Percentiles rank a stretch among this genome's conserved stretches.
phyloP scores from a whole-genome alignment of 2,113 vertebrate species.

The Aspiorhynchus laticeps region DNA sequence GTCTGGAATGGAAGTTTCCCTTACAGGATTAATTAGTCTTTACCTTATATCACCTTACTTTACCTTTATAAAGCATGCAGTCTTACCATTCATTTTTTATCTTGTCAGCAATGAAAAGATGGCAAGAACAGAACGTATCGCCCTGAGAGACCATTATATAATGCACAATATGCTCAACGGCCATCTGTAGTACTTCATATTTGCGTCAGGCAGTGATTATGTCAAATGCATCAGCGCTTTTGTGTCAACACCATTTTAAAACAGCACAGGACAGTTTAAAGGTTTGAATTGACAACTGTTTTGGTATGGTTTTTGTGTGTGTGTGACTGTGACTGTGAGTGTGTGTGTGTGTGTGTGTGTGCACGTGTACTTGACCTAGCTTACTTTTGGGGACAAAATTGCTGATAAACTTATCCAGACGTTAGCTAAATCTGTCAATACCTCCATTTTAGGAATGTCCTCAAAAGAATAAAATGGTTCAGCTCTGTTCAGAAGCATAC shows the following conservation, averaged over 20 bases:
- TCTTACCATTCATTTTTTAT: background rate
- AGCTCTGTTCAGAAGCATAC: background rate
- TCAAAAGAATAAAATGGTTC: background rate
- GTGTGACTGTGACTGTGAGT: background rate
- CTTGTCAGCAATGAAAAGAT: background rate
- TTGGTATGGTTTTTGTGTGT: background rate
- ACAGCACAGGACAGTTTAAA: background rate
- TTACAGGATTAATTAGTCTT: background rate
- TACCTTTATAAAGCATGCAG: background rate
- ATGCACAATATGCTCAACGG: background rate
- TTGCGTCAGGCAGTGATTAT: too few relatives aligned
- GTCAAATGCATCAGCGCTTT: background rate
- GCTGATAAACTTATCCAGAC: background rate
- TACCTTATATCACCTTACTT: background rate
- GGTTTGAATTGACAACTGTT: background rate
- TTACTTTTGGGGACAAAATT: background rate
- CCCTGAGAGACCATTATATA: slow-evolving; percentile 6
- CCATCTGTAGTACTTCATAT: background rate
- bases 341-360: background rate
- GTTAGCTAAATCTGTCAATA: background rate
- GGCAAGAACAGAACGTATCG: background rate
- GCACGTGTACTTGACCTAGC: background rate
- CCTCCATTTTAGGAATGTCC: background rate
- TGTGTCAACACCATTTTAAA: too few relatives aligned
- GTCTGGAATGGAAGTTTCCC: background rate